Evolutionary conservation across 2,113 vertebrate species (phyloP).

Genomic region (Seriola rivoliana): DNA sequence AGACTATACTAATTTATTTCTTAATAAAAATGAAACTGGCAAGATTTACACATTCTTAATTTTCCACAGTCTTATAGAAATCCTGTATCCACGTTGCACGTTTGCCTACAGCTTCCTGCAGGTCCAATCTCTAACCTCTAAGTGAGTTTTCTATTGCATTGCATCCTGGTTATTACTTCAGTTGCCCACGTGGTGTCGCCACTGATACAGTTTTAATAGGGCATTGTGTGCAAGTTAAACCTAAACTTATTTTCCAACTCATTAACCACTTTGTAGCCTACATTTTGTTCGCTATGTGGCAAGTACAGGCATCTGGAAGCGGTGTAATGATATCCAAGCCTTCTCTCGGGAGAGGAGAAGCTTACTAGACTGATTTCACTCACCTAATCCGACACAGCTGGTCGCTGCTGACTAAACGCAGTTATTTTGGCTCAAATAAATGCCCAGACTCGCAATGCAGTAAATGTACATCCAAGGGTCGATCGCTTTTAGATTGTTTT

Average conservation of each 20-base stretch:
- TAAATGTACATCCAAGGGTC: fast-evolving
- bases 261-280: too few relatives aligned
- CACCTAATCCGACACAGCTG: constrained; percentile 25
- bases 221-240: neutral
- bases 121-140: too few relatives aligned
- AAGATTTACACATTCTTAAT: neutral
- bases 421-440: neutral
- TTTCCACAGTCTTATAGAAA: neutral
- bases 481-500: neutral
- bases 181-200: constrained; percentile 67
- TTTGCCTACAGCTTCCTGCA: neutral
- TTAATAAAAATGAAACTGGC: neutral
- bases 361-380: neutral
- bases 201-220: neutral
- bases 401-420: neutral
- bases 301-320: neutral
- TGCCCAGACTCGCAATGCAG: too few relatives aligned
- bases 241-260: neutral
- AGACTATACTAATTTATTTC: neutral
- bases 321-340: neutral
- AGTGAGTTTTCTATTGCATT: neutral
- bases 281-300: neutral
- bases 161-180: neutral
- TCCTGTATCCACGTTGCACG: neutral
- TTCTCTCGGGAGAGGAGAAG: neutral